Percentiles rank a stretch among this genome's conserved stretches.
Conservation (phyloP, 1,140 invertebrate species). For the Zaprionus davidi region DNA sequence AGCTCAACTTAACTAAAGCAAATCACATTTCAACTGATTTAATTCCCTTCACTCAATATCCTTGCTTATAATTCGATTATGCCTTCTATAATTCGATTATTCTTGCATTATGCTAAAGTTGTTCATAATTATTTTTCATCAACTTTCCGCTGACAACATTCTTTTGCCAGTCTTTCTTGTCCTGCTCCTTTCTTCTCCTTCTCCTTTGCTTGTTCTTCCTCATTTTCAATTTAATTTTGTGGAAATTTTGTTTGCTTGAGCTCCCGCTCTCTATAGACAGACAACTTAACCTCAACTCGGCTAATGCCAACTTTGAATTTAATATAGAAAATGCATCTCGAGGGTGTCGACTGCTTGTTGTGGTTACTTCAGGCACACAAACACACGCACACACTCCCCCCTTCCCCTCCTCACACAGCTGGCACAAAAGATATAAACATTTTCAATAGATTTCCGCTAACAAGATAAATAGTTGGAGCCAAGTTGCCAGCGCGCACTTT, state of each 20-base stretch:
- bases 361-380: conserved; percentile 25
- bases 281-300: conserved; percentile 5
- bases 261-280: not conserved
- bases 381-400: conserved; percentile 6
- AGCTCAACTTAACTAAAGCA: not conserved
- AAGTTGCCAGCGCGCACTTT: conserved; percentile 55
- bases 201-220: too few species aligned
- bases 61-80: too few species aligned
- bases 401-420: not conserved
- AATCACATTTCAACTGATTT: too few species aligned
- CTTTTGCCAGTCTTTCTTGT: not conserved
- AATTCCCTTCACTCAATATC: too few species aligned
- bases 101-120: not conserved
- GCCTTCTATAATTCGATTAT: too few species aligned
- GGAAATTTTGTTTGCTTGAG: conserved; percentile 7
- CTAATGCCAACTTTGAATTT: conserved; percentile 25
- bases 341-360: conserved; percentile 20
- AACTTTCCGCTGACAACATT: not conserved
- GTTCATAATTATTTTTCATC: not conserved
- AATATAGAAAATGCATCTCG: conserved; percentile 19
- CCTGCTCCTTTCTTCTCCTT: not conserved
- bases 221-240: not conserved
- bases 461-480: conserved; percentile 78
- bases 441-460: conserved; percentile 81
- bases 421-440: conserved; percentile 70